Evolutionary conservation across 1,140 invertebrate genomes (phyloP).

Genomic region (Trichonephila clavipes): DNA sequence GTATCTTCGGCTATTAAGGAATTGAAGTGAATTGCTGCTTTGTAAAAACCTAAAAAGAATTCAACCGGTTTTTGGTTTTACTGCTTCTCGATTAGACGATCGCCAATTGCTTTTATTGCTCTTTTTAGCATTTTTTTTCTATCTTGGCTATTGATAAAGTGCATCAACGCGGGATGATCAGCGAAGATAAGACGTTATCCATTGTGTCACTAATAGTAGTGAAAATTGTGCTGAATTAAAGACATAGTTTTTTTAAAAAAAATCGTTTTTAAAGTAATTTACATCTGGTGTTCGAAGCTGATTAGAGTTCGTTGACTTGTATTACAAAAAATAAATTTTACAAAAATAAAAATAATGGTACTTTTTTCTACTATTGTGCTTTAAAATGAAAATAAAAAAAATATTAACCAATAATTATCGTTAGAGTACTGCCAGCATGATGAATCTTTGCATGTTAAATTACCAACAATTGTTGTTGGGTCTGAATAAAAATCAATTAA

Average conservation of each 20-base stretch:
- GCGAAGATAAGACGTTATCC: not conserved
- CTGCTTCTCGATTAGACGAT: conserved; percentile 20
- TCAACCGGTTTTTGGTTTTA: conserved; percentile 16
- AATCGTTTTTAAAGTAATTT: not conserved
- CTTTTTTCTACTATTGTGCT: too few relatives aligned
- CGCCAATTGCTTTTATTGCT: conserved; percentile 22
- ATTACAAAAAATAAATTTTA: too few relatives aligned
- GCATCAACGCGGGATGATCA: not conserved
- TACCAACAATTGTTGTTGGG: too few relatives aligned
- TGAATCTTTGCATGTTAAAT: too few relatives aligned
- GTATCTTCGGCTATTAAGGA: conserved; percentile 41
- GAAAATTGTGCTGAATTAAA: not conserved
- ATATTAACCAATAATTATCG: too few relatives aligned
- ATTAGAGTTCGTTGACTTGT: not conserved
- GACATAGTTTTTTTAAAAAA: not conserved
- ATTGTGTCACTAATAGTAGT: not conserved
- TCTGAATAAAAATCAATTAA: too few relatives aligned
- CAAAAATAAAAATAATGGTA: too few relatives aligned
- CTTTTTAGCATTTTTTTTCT: not conserved
- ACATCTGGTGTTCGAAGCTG: not conserved
- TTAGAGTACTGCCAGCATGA: too few relatives aligned
- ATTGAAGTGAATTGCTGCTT: conserved; percentile 52
- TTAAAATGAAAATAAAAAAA: too few relatives aligned
- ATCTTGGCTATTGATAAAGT: not conserved
- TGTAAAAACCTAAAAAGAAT: conserved; percentile 10